Evolutionary conservation across 2,113 vertebrate genomes (phyloP), one percentile per base, ranked within the genome.

Genomic region (Sakesphorus luctuosus): DNA sequence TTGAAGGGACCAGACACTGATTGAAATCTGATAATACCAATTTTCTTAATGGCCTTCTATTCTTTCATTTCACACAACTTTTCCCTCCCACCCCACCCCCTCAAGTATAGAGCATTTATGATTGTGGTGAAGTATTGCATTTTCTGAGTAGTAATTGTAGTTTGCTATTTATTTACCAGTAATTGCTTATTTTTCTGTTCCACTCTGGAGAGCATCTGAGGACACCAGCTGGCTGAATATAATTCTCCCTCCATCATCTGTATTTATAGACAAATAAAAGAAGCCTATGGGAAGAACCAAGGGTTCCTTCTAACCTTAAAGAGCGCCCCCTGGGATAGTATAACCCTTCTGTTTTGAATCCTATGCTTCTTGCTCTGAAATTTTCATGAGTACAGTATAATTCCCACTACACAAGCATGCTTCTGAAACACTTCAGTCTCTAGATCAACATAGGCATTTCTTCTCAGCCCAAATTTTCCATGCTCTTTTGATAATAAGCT

Each of bases 161-260:
- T 71, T 83, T 87, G 52, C 46, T 17, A 16, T 74, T 94, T 93
- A 83, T 85, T 91, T 59, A 24, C 13, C 47, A 93, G 24, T 69
- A 83, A 88, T 79, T 79, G 18, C 67, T 85, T 93, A 81, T 88
- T 6, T 85, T 89, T 90, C 74, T 76, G 5, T 66, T 90, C 20
- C 9, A 36, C 35, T 86, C 76, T 67, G 31, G 50, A 47, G 63
- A 80, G 82, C 50, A 92, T 91, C 56, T 93, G 75, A 95, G 93
- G 91, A 94, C 67, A 94, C 69, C 84, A 95, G 61, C 28, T 96
- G 95, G 71, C 67, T 62, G 36, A 69, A 46, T 55, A 71, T 83
- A 86, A 88, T 95, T 93, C 56, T 93, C 6, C 33, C 29, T 77
- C 13, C 47, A 61, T 59, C 35, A 52, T 92, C 35, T 75, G 36